Percentiles rank a stretch among this genome's conserved stretches.
Evolutionary conservation across 2,888 invertebrate genomes (phyloP).

Genomic region (Fragum sueziense): DNA sequence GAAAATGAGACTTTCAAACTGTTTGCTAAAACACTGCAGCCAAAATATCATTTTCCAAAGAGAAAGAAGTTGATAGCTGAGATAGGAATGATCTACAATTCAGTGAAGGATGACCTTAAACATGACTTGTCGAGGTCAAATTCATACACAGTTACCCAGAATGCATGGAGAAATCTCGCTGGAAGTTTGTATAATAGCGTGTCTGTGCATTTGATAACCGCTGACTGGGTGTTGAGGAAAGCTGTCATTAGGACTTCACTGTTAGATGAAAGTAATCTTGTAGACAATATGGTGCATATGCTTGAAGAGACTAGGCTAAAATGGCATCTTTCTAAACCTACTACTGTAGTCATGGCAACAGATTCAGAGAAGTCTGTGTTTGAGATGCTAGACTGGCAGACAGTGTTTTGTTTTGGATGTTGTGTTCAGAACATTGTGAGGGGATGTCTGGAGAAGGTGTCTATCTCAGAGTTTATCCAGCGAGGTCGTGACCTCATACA

Average conservation of each 20-base stretch:
- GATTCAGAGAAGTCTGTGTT: constrained; percentile 23
- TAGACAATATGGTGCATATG: constrained; percentile 26
- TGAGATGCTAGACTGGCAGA: constrained; percentile 41
- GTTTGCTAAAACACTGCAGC: constrained; percentile 52
- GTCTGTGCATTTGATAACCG: constrained; percentile 35
- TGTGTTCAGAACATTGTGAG: constrained; percentile 40
- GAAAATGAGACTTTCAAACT: constrained; percentile 55
- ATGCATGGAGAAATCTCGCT: constrained; percentile 30
- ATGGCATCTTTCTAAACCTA: constrained; percentile 43
- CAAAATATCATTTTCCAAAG: constrained; percentile 59
- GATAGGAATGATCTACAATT: constrained; percentile 45
- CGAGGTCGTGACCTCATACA: constrained; percentile 32
- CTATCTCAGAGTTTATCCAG: constrained; percentile 32
- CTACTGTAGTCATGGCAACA: constrained; percentile 29
- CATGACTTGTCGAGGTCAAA: constrained; percentile 26
- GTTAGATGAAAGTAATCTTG: not conserved
- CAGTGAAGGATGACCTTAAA: constrained; percentile 34
- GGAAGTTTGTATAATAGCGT: constrained; percentile 29
- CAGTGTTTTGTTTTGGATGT: constrained; percentile 46
- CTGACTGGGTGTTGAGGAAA: constrained; percentile 41
- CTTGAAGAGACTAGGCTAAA: constrained; percentile 39
- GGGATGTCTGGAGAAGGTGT: constrained; percentile 32
- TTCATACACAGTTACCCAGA: constrained; percentile 42
- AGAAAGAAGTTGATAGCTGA: constrained; percentile 53
- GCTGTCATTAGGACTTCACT: constrained; percentile 33